Evolutionary conservation across 2,797 vertebrate genomes (phyloP), one percentile per base, ranked within the genome.

Genomic region (Melanotaenia nigrans): DNA sequence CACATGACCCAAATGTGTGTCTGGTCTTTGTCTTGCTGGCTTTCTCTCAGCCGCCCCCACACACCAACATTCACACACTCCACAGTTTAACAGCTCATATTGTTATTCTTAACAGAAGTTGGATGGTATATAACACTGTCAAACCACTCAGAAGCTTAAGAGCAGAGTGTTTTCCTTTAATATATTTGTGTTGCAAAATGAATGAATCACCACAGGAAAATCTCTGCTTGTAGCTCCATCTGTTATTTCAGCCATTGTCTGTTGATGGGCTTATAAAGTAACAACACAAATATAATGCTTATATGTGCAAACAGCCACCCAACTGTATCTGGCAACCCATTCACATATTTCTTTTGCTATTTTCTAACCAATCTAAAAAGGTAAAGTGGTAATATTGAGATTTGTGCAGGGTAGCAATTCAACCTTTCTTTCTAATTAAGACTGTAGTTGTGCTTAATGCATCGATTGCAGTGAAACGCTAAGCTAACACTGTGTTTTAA

Each of bases 1-100:
- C 71, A 63, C 51, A 56, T 62, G 74, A 83, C 71, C 67, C 63
- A 71, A 56, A 86, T 83, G 62, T 68, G 40, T 45, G 62, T 45
- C 40, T 42, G 62, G 18, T 47, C 7, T 73, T 64, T 79, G 59
- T 69, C 71, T 71, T 58, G 51, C 38, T 47, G 12, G 10, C 49
- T 64, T 36, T 33, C 57, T 12, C 64, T 28, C 69, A 45, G 42
- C 11, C 42, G 22, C n/a, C 30, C 33, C 36, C n/a, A 24, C 68
- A 60, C 38, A 32, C 40, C 22, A 40, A 60, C 64, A 60, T 18
- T 60, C 25, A 55, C 67, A 30, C 30, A 25, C n/a, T 32, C 28
- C 3, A 3, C 1, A 10, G 25, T 58, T 22, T 47, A 20, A 55
- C 53, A 71, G n/a, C n/a, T 66, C 47, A 22, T 36, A 53, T 32